These are phyloP conservation scores for Notothenia coriiceps DNA, from an alignment of 2,113 vertebrate species.

Conservation along the genomic window DNA sequence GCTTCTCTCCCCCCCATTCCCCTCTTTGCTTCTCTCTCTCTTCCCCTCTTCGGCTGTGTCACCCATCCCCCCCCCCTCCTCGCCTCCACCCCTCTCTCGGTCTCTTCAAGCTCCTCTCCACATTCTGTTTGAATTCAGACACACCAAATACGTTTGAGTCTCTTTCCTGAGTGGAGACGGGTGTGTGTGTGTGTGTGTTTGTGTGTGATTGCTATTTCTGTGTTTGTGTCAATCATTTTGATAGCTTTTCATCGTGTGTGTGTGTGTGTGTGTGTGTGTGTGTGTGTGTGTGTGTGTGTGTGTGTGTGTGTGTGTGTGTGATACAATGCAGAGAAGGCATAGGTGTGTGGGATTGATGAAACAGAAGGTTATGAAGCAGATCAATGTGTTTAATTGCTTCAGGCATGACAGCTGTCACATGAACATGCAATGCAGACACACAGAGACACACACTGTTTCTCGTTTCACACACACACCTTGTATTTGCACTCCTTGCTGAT, in stretches of 20 bases:
- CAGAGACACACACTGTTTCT: slow-evolving; percentile 7
- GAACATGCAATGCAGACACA: slow-evolving; percentile 22
- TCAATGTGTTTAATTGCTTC: slow-evolving; percentile 64
- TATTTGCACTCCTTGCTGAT: slow-evolving; percentile 48
- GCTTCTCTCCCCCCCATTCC: slow-evolving; percentile 22
- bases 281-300: no score
- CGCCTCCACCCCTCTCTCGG: slow-evolving; percentile 44
- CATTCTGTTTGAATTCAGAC: slow-evolving; percentile 71
- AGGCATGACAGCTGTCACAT: slow-evolving; percentile 65
- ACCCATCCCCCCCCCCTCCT: slow-evolving; percentile 45
- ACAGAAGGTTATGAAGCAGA: slow-evolving; percentile 63
- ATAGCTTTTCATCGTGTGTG: slow-evolving; percentile 7
- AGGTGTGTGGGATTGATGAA: slow-evolving; percentile 53
- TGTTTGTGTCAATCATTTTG: slow-evolving; percentile 41
- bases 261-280: no score
- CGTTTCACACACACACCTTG: slow-evolving; percentile 24
- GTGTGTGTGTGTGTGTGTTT: slow-evolving; percentile 19
- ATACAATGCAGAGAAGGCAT: slow-evolving; percentile 39
- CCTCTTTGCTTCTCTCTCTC: slow-evolving; percentile 19
- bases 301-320: no score
- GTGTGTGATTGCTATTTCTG: slow-evolving; percentile 43
- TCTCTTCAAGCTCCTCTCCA: slow-evolving; percentile 59
- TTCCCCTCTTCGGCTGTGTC: slow-evolving; percentile 46
- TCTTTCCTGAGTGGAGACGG: slow-evolving; percentile 39
- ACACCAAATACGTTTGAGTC: slow-evolving; percentile 36